Conservation (phyloP, 2,797 vertebrate species). For the Hydrocynus forskahlii region DNA sequence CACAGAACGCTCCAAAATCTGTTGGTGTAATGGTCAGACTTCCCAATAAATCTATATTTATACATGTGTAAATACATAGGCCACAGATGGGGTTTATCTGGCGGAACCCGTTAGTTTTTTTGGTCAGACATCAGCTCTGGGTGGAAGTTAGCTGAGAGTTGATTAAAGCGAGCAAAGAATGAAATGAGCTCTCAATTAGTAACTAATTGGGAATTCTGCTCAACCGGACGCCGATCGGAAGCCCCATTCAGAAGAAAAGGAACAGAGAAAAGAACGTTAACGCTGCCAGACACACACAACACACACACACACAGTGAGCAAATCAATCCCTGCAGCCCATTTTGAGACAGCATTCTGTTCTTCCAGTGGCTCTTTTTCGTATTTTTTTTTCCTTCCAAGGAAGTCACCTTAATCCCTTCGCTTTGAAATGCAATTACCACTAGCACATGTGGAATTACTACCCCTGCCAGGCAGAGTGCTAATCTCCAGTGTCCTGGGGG, state of each 20-base stretch:
- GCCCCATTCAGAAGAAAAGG: not conserved
- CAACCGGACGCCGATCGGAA: too few relatives aligned
- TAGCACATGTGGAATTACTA: conserved; percentile 43
- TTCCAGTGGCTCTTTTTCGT: conserved; percentile 33
- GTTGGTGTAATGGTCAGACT: too few relatives aligned
- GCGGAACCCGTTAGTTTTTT: too few relatives aligned
- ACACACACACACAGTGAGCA: conserved; percentile 1
- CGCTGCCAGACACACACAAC: conserved; percentile 12
- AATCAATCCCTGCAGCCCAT: conserved; percentile 42
- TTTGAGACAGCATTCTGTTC: conserved; percentile 48
- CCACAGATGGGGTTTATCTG: too few relatives aligned
- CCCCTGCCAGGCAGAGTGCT: conserved; percentile 43
- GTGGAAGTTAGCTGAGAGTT: too few relatives aligned
- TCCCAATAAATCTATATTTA: too few relatives aligned
- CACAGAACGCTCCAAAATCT: too few relatives aligned
- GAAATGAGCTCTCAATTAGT: too few relatives aligned
- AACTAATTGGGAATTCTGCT: too few relatives aligned
- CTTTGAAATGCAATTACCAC: conserved; percentile 62
- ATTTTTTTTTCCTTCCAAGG: conserved; percentile 40
- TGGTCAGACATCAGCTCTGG: too few relatives aligned
- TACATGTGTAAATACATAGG: too few relatives aligned
- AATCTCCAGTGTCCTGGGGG: conserved; percentile 8
- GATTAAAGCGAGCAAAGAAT: too few relatives aligned
- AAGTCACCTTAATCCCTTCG: conserved; percentile 57
- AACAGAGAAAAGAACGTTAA: not conserved